Conservation (phyloP, 2,888 invertebrate genomes). For the Himalopsyche japonica region DNA sequence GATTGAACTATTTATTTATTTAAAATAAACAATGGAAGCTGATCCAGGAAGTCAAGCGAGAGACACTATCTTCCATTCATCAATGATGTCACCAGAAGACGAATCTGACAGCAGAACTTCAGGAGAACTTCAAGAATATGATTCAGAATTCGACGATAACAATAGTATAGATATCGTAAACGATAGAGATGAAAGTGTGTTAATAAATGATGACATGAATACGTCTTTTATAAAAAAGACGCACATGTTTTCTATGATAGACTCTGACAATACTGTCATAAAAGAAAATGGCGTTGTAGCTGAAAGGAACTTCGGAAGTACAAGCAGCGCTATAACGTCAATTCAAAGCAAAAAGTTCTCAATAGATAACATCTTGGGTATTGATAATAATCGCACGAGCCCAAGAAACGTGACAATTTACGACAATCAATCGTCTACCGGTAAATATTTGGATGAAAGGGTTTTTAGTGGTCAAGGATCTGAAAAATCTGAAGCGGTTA, state of each 20-base stretch:
- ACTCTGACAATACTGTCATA: neutral
- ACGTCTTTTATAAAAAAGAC: neutral
- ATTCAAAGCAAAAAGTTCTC: slow-evolving; percentile 58
- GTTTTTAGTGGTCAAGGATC: neutral
- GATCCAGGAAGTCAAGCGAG: neutral
- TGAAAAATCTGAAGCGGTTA: neutral
- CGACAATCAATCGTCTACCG: neutral
- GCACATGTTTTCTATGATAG: neutral
- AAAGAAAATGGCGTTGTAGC: neutral
- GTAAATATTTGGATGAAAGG: neutral
- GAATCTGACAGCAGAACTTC: slow-evolving; percentile 28
- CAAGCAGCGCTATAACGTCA: neutral
- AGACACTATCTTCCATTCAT: neutral
- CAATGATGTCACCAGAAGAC: slow-evolving; percentile 17
- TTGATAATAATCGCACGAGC: slow-evolving; percentile 36
- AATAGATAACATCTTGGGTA: slow-evolving; percentile 61
- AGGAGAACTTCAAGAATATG: slow-evolving; percentile 25
- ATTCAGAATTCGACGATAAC: slow-evolving; percentile 32
- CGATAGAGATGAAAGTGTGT: slow-evolving; percentile 7
- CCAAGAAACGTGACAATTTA: neutral
- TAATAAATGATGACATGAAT: neutral
- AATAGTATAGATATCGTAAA: slow-evolving; percentile 35
- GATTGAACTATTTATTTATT: neutral
- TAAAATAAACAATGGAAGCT: neutral
- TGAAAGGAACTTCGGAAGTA: neutral